Conservation (phyloP, 1,140 invertebrate genomes). For the Apis dorsata region DNA sequence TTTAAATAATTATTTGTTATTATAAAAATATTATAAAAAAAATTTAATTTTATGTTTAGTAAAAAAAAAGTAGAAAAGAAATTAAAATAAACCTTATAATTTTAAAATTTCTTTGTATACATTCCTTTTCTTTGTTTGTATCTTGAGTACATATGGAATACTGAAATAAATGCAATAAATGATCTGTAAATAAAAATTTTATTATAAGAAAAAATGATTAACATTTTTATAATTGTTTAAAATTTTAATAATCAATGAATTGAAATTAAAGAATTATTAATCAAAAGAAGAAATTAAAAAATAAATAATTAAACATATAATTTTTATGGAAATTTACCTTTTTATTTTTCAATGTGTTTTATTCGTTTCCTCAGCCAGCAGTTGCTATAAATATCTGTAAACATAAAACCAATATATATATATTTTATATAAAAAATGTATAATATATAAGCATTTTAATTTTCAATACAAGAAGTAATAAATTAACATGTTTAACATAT, state of each 20-base stretch:
- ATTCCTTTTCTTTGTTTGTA: neutral
- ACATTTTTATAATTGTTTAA: neutral
- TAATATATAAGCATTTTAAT: neutral
- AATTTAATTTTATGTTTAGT: neutral
- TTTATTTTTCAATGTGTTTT: neutral
- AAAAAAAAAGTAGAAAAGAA: neutral
- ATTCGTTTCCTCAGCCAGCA: slow-evolving; percentile 36
- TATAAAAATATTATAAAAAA: neutral
- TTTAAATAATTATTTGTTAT: no score
- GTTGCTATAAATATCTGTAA: slow-evolving; percentile 46
- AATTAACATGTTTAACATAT: neutral
- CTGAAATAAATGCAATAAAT: neutral
- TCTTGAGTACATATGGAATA: no score
- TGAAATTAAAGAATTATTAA: neutral
- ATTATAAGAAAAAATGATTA: neutral
- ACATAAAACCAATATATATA: slow-evolving; percentile 36
- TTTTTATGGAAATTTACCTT: slow-evolving; percentile 26
- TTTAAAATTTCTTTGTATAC: neutral
- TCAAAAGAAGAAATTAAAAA: neutral
- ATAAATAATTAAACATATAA: slow-evolving; percentile 3
- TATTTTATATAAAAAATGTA: neutral
- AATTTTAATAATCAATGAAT: slow-evolving; percentile 4
- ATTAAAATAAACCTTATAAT: slow-evolving; percentile 29
- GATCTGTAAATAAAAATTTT: slow-evolving; percentile 30
- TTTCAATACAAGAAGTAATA: slow-evolving; percentile 15